Evolutionary conservation across 2,797 vertebrate species (phyloP), one percentile per base, ranked within the genome.

Genomic region (Lagodon rhomboides): DNA sequence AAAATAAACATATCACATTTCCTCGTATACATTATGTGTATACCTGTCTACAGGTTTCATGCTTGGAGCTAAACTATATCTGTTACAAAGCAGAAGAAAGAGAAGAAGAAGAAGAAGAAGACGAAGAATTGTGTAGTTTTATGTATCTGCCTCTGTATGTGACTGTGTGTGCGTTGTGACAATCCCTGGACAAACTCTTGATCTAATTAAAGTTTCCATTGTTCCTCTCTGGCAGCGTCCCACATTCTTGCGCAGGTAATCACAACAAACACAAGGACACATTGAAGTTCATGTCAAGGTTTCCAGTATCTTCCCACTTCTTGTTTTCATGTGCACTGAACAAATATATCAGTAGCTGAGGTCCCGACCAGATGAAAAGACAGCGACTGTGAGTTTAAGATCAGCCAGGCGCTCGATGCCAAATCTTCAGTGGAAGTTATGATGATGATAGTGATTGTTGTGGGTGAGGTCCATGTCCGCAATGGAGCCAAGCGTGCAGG

Each of bases 191-290:
- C 77, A 73, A 79, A 62, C 68, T 76, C 72, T 85, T 85, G 80
- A 85, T 91, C 91, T 90, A 89, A 87, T 89, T 91, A 85, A 79
- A 88, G 81, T 51, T 75, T 16, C 86, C 73, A 92, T 92, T 93
- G 89, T 94, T 90, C 83, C 20, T 80, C 73, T 76, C 60, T 86
- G 75, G 82, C 79, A 60, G 72, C 11, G 43, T 75, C 77, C 50
- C 59, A 74, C 50, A 30, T 79, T 76, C 82, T 68, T n/a, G 47
- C 41, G 74, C 63, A 88, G 73, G 74, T 91, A 79, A 88, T 87
- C 83, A 84, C 69, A 88, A 82, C 75, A 84, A 85, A 87, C 79
- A 85, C 49, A 30, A 76, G 18, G 18, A 69, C 65, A 25, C 73
- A 34, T 25, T 62, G 3, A 53, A 23, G 25, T 53, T 71, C 34